Evolutionary conservation across 2,113 vertebrate species (phyloP).

Genomic region (Rhadina sibilatrix): DNA sequence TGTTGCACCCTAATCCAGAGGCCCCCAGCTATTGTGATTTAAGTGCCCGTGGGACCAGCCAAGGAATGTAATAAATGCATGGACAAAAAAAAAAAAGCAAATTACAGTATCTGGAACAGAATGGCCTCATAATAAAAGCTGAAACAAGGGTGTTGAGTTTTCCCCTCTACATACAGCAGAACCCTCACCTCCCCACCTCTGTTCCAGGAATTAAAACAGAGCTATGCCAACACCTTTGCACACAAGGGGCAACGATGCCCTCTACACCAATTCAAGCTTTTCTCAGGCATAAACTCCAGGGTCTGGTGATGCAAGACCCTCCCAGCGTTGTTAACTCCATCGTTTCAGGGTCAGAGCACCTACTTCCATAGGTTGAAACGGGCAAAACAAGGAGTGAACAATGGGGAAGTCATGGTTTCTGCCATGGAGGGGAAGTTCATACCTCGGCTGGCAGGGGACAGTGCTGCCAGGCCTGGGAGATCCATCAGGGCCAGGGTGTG

Average conservation of each 20-base stretch:
- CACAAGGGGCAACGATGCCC: fast-evolving
- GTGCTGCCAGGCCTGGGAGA: neutral
- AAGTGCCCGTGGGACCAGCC: neutral
- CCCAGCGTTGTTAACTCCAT: fast-evolving
- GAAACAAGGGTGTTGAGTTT: neutral
- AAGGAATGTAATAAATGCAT: neutral
- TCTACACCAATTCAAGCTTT: neutral
- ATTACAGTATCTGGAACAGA: neutral
- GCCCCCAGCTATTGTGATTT: neutral
- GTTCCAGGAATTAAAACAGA: neutral
- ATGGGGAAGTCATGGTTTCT: neutral
- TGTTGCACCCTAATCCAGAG: neutral
- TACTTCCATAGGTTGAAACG: fast-evolving
- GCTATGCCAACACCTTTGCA: fast-evolving
- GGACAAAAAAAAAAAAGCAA: neutral
- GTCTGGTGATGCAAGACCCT: neutral
- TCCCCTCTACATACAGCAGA: neutral
- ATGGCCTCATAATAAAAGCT: neutral
- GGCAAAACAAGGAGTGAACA: neutral
- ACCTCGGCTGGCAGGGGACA: neutral
- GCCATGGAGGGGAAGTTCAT: fast-evolving
- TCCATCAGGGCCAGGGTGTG: too few species aligned
- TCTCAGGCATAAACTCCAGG: neutral
- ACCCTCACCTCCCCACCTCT: neutral
- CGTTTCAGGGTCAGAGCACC: neutral